Conservation (phyloP, 2,113 vertebrate species). For the Hyperopisus bebe region DNA sequence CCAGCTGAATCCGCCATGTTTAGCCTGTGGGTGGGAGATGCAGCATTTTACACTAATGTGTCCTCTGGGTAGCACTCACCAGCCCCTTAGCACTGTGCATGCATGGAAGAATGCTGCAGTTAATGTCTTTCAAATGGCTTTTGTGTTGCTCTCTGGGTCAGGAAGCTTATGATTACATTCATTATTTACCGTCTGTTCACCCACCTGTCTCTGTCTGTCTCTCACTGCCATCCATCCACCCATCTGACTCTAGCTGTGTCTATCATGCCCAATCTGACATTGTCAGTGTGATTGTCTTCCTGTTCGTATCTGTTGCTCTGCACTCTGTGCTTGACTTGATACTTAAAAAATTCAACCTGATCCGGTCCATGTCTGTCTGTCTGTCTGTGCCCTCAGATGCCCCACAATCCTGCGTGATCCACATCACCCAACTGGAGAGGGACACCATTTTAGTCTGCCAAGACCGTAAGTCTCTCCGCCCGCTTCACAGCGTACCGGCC, state of each 20-base stretch:
- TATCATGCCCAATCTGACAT: neutral
- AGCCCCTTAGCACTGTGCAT: neutral
- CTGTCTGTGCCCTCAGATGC: conserved; percentile 67
- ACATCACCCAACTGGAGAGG: conserved; percentile 92
- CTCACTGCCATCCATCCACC: neutral
- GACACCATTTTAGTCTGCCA: conserved; percentile 96
- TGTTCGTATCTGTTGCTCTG: neutral
- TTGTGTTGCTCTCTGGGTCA: neutral
- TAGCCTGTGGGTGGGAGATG: neutral
- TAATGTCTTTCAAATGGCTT: neutral
- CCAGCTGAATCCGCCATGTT: neutral
- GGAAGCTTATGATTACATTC: neutral
- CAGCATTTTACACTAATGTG: neutral
- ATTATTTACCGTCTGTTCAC: neutral
- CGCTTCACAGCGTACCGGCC: neutral
- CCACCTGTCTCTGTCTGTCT: neutral
- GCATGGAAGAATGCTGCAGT: neutral
- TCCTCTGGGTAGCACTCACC: neutral
- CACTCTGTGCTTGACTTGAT: neutral
- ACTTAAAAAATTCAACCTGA: neutral
- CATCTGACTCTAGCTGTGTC: neutral
- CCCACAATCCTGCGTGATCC: conserved; percentile 87
- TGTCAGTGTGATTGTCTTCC: neutral
- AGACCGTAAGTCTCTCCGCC: conserved; percentile 73
- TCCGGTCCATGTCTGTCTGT: neutral